Evolutionary conservation across 2,888 invertebrate species (phyloP).

Genomic region (Apodemia mormo): DNA sequence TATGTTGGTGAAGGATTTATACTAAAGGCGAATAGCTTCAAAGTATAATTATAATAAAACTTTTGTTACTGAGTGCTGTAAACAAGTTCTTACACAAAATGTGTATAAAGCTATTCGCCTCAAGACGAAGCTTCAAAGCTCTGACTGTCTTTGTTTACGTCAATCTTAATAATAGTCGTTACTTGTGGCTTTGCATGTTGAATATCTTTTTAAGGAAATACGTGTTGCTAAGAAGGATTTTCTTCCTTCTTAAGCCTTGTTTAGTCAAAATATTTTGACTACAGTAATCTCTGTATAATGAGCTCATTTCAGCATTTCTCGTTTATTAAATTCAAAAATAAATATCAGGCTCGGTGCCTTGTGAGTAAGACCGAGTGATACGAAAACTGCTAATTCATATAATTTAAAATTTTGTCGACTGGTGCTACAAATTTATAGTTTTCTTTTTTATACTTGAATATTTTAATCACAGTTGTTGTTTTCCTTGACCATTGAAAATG

Average conservation of each 20-base stretch:
- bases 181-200: conserved; percentile 10
- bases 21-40: not conserved
- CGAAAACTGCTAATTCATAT: not conserved
- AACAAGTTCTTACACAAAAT: conserved; percentile 12
- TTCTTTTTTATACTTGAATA: too few relatives aligned
- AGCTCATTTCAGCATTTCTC: not conserved
- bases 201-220: conserved; percentile 14
- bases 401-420: not conserved
- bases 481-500: too few relatives aligned
- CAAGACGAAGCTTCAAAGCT: not conserved
- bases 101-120: conserved; percentile 10
- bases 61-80: not conserved
- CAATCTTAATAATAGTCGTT: conserved; percentile 18
- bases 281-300: not conserved
- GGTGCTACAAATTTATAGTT: too few relatives aligned
- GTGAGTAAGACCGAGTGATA: not conserved
- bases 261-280: conserved; percentile 7
- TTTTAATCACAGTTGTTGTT: too few relatives aligned
- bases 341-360: not conserved
- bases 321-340: not conserved
- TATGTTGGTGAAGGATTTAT: not conserved
- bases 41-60: not conserved
- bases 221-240: not conserved
- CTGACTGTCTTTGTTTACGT: conserved; percentile 4
- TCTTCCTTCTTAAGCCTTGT: conserved; percentile 1